Percentiles rank a stretch among this genome's conserved stretches.
Evolutionary conservation across 2,113 vertebrate species (phyloP).

Genomic region (Boulengeromyrus knoepffleri): DNA sequence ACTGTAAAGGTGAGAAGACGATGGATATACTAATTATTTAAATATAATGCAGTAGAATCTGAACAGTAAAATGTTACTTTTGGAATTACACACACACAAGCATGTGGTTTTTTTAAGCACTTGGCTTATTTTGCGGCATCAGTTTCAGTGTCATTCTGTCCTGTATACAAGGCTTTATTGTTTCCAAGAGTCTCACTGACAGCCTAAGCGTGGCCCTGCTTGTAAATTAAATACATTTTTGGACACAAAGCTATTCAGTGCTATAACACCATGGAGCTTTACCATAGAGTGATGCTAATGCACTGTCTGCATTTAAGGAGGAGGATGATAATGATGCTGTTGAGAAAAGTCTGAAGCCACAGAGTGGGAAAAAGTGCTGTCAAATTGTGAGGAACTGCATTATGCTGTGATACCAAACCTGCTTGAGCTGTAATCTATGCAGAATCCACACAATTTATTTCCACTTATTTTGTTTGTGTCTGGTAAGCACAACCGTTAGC

Average conservation of each 20-base stretch:
- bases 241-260: neutral
- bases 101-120: neutral
- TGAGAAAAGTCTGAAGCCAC: neutral
- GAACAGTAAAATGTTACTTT: neutral
- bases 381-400: neutral
- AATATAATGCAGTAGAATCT: neutral
- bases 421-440: neutral
- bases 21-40: neutral
- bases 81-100: neutral
- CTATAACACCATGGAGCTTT: neutral
- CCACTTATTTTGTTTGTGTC: conserved; percentile 1
- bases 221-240: neutral
- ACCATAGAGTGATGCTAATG: neutral
- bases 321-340: neutral
- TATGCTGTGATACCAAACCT: neutral
- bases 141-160: neutral
- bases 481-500: neutral
- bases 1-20: neutral
- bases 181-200: neutral
- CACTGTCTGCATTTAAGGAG: neutral
- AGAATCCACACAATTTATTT: neutral
- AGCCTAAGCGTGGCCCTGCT: neutral
- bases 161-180: neutral
- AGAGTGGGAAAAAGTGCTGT: neutral
- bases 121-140: neutral